Evolutionary conservation across 2,113 vertebrate species (phyloP).

Genomic region (Thymallus thymallus): DNA sequence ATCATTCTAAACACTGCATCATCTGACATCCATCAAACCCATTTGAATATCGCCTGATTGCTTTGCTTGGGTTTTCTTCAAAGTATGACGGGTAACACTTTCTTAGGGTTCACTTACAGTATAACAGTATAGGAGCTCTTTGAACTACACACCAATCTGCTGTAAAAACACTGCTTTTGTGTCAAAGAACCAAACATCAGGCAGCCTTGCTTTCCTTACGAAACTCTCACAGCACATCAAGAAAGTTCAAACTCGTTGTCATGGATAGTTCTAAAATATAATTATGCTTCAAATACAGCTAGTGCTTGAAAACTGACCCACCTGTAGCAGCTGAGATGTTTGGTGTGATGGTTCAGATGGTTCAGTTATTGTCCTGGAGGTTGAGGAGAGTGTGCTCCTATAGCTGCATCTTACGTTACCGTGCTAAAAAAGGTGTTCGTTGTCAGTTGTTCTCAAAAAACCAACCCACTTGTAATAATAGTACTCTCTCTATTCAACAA

Average conservation of each 20-base stretch:
- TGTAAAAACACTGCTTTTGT: too few relatives aligned
- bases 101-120: too few relatives aligned
- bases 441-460: neutral
- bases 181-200: too few relatives aligned
- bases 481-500: neutral
- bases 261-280: slow-evolving; percentile 32
- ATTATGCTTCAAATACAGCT: neutral
- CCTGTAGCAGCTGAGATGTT: slow-evolving; percentile 20
- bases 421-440: neutral
- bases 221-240: neutral
- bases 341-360: neutral
- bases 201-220: neutral
- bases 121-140: too few relatives aligned
- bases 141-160: too few relatives aligned
- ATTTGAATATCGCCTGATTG: neutral
- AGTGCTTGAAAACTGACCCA: slow-evolving; percentile 38
- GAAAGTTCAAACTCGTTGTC: slow-evolving; percentile 7
- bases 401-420: neutral
- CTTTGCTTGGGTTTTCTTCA: neutral
- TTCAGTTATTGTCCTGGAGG: slow-evolving; percentile 16
- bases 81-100: neutral
- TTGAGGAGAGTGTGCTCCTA: too few relatives aligned
- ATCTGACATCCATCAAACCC: neutral
- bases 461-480: neutral
- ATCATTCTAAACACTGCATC: neutral